Conservation (phyloP, 2,113 vertebrate genomes). For the Lamprologus speciosus region DNA sequence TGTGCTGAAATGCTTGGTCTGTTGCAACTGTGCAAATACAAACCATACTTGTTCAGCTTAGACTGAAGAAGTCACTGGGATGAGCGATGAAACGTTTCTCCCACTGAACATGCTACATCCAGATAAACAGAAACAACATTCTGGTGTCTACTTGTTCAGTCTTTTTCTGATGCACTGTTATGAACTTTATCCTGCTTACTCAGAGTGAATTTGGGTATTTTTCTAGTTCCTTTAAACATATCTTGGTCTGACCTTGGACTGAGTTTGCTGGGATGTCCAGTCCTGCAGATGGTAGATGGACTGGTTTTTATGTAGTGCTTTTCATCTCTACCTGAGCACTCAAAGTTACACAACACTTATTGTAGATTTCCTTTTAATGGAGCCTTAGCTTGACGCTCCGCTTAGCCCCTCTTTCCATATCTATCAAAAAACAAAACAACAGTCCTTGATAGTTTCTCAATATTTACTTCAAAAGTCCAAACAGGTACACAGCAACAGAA, state of each 20-base stretch:
- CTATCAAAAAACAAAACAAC: too few relatives aligned
- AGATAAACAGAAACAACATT: not conserved
- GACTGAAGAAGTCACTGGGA: not conserved
- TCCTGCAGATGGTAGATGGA: not conserved
- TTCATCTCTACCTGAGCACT: not conserved
- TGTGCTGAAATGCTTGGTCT: not conserved
- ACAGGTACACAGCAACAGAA: too few relatives aligned
- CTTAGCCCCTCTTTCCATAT: too few relatives aligned
- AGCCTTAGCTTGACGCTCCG: too few relatives aligned
- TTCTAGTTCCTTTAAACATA: not conserved
- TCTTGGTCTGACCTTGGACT: not conserved
- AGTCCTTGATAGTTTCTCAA: too few relatives aligned
- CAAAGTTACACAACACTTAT: not conserved
- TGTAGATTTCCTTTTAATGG: too few relatives aligned
- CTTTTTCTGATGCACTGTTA: not conserved
- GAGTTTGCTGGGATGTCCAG: not conserved
- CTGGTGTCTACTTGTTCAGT: not conserved
- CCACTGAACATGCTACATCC: accelerated
- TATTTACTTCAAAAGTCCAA: too few relatives aligned
- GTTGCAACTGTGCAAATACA: not conserved
- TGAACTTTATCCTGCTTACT: not conserved
- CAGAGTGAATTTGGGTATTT: accelerated
- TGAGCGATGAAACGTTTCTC: not conserved
- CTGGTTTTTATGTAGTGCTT: not conserved
- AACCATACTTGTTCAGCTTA: not conserved